Conservation (phyloP, 2,888 invertebrate species). For the Cerceris ruficornis region DNA sequence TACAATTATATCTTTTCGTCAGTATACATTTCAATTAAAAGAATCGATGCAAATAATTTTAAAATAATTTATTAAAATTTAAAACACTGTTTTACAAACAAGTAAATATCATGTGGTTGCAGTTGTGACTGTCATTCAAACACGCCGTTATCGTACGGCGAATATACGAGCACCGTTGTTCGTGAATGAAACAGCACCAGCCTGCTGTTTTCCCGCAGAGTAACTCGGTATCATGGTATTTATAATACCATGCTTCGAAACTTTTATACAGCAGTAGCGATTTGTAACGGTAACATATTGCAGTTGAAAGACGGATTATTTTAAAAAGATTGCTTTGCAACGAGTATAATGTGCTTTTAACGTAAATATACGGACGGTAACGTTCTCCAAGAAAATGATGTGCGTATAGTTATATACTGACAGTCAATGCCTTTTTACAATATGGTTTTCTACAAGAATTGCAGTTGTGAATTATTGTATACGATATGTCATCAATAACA, state of each 20-base stretch:
- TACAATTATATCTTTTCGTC: too few species aligned
- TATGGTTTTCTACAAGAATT: too few species aligned
- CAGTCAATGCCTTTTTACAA: too few species aligned
- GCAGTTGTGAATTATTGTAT: too few species aligned
- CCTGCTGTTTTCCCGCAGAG: constrained; percentile 6
- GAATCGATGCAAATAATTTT: too few species aligned
- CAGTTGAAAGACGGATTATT: background rate
- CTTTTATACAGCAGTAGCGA: constrained; percentile 24
- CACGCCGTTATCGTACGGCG: background rate
- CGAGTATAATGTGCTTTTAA: background rate
- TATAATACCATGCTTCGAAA: constrained; percentile 13
- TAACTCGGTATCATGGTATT: constrained; percentile 20
- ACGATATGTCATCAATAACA: too few species aligned
- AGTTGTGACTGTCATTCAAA: background rate
- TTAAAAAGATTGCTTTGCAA: background rate
- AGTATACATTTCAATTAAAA: too few species aligned
- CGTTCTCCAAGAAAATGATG: too few species aligned
- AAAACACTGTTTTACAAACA: too few species aligned
- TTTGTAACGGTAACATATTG: background rate
- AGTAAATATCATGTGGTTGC: too few species aligned
- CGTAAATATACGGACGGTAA: background rate
- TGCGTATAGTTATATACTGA: too few species aligned
- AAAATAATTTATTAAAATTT: too few species aligned
- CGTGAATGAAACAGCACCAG: constrained; percentile 1
- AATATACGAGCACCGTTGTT: constrained; percentile 22